phyloP scores from a whole-genome alignment of 2,797 vertebrate genomes.

The Esox lucius region DNA sequence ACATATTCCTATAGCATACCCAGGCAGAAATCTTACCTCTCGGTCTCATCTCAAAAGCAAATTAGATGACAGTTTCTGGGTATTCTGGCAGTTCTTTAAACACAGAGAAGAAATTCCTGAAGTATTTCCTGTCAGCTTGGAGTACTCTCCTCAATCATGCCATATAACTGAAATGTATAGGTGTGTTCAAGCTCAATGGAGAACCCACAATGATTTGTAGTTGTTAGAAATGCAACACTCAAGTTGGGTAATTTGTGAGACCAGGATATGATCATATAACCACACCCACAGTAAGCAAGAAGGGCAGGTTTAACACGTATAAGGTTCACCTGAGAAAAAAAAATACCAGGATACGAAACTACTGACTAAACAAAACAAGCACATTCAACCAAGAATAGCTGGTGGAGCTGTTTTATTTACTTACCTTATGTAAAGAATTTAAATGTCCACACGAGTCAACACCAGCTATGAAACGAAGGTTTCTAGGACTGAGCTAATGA shows the following conservation, averaged over 20 bases:
- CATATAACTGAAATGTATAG: neutral
- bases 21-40: slow-evolving; percentile 57
- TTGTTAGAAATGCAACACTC: neutral
- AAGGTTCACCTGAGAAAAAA: too few species aligned
- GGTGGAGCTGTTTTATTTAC: neutral
- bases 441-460: too few species aligned
- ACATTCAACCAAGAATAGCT: neutral
- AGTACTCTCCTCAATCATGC: neutral
- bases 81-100: neutral
- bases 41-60: slow-evolving; percentile 50
- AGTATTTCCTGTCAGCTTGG: slow-evolving; percentile 20
- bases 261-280: neutral
- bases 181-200: slow-evolving; percentile 14
- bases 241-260: neutral
- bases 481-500: neutral
- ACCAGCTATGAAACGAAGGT: neutral
- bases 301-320: slow-evolving; percentile 42
- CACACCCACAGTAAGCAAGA: slow-evolving; percentile 26
- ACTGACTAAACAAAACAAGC: neutral
- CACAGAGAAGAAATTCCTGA: slow-evolving; percentile 14
- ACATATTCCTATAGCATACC: neutral
- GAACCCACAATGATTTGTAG: neutral
- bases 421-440: too few species aligned
- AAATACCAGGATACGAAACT: neutral
- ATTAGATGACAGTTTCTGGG: neutral